phyloP scores from a whole-genome alignment of 2,888 invertebrate genomes.

The Epinotia brunnichana region DNA sequence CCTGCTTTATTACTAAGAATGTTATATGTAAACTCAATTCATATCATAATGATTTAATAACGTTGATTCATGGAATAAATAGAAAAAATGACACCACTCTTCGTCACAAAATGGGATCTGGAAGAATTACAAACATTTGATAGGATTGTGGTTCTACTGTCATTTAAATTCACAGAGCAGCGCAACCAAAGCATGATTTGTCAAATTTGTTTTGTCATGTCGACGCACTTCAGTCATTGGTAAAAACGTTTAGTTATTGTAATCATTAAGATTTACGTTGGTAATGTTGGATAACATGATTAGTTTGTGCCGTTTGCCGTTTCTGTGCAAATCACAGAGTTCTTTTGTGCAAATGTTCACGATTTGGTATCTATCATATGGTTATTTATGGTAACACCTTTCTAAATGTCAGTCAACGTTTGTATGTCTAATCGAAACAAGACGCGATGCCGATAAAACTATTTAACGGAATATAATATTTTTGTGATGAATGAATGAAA shows the following conservation, averaged over 20 bases:
- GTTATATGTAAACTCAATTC: slow-evolving; percentile 21
- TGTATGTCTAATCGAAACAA: slow-evolving; percentile 10
- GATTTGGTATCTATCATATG: background rate
- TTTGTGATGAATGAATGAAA: too few relatives aligned
- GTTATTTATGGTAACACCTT: slow-evolving; percentile 14
- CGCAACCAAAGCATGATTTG: slow-evolving; percentile 38
- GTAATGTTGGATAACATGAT: slow-evolving; percentile 7
- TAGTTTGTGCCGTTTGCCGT: too few relatives aligned
- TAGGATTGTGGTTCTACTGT: slow-evolving; percentile 39
- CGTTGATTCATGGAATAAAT: slow-evolving; percentile 31
- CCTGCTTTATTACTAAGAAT: slow-evolving; percentile 16
- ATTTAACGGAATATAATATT: background rate
- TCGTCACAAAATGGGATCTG: slow-evolving; percentile 42
- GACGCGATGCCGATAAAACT: slow-evolving; percentile 28
- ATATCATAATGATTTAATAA: slow-evolving; percentile 32
- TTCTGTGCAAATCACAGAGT: too few relatives aligned
- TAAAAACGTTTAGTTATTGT: slow-evolving; percentile 4
- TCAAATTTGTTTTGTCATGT: slow-evolving; percentile 36
- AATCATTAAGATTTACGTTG: background rate
- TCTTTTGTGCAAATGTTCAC: too few relatives aligned
- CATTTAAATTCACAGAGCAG: slow-evolving; percentile 37
- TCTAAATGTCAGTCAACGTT: background rate
- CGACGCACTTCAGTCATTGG: background rate
- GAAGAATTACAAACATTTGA: slow-evolving; percentile 42
- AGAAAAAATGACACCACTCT: slow-evolving; percentile 36